A percentile compares a stretch with the other conserved stretches of the same genome.
Evolutionary conservation across 1,140 invertebrate genomes (phyloP).

Genomic region (Aphaenogaster ashmeadi): DNA sequence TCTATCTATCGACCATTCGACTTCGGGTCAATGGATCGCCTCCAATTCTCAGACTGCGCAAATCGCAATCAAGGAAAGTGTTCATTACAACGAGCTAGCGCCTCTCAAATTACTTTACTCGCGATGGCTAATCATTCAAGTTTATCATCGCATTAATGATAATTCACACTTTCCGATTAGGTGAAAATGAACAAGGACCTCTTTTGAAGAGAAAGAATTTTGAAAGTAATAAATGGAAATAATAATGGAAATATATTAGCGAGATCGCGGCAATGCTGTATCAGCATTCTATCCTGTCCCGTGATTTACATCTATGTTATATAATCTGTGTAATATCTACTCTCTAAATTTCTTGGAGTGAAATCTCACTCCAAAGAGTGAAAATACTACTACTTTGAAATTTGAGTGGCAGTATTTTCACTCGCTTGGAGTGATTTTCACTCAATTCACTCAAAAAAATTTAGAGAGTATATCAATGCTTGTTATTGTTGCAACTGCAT

Average conservation of each 20-base stretch:
- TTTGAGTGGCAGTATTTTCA: no score
- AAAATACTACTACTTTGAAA: no score
- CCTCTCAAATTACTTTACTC: background rate
- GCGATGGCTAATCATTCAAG: background rate
- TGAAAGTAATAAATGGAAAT: background rate
- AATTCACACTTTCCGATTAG: background rate
- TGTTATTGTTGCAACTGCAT: background rate
- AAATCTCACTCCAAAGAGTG: no score
- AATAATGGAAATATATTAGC: conserved; percentile 7
- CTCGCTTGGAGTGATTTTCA: no score
- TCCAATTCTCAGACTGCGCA: conserved; percentile 6
- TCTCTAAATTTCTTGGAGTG: no score
- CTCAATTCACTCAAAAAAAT: no score
- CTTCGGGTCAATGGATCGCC: conserved; percentile 1
- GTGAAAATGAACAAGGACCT: background rate
- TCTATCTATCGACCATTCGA: conserved; percentile 31
- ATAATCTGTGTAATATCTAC: background rate
- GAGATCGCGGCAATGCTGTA: background rate
- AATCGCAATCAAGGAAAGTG: conserved; percentile 44
- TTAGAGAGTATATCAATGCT: background rate
- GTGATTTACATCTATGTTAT: background rate
- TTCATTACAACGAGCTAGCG: background rate
- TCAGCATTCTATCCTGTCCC: background rate
- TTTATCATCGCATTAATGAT: background rate
- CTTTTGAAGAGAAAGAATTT: conserved; percentile 4